These are phyloP conservation scores for Perca flavescens DNA, from an alignment of 2,113 vertebrate genomes.

Conservation along the genomic window DNA sequence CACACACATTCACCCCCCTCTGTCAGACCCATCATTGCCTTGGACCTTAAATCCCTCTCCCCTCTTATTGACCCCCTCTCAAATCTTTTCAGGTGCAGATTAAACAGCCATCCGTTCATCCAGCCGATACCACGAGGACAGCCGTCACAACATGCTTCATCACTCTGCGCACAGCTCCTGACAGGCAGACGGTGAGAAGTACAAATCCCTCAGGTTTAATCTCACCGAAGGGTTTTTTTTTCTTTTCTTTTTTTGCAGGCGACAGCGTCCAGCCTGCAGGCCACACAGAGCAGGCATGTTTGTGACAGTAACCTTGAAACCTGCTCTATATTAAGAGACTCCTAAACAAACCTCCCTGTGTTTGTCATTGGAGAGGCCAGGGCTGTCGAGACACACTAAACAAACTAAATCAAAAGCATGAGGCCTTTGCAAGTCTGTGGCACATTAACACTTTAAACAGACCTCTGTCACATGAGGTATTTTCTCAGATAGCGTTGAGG, in stretches of 20 bases:
- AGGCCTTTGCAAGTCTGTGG: constrained; percentile 34
- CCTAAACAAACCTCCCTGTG: constrained; percentile 61
- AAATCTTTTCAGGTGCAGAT: constrained; percentile 69
- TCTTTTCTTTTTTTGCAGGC: constrained; percentile 6
- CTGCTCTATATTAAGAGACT: constrained; percentile 50
- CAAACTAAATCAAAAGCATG: constrained; percentile 60
- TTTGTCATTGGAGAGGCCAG: constrained; percentile 44
- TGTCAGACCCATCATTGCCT: constrained; percentile 13
- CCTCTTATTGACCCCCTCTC: constrained; percentile 41
- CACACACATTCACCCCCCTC: constrained; percentile 10
- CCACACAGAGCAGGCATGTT: constrained; percentile 29
- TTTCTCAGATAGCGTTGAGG: constrained; percentile 34
- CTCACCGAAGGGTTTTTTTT: constrained; percentile 23
- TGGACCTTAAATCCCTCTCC: constrained; percentile 26
- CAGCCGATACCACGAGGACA: constrained; percentile 62
- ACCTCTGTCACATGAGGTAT: constrained; percentile 21
- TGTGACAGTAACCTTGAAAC: constrained; percentile 48
- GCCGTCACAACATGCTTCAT: constrained; percentile 73
- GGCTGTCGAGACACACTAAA: constrained; percentile 47
- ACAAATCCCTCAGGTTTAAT: constrained; percentile 74
- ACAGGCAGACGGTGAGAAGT: constrained; percentile 66
- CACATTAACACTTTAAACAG: constrained; percentile 55
- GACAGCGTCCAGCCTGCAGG: constrained; percentile 49
- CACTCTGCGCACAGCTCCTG: constrained; percentile 51
- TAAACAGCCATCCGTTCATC: constrained; percentile 60